A percentile compares a stretch with the other conserved stretches of the same genome.
These are phyloP conservation scores for Anodontia alba DNA, from an alignment of 2,888 invertebrate species.

Conservation along the genomic window DNA sequence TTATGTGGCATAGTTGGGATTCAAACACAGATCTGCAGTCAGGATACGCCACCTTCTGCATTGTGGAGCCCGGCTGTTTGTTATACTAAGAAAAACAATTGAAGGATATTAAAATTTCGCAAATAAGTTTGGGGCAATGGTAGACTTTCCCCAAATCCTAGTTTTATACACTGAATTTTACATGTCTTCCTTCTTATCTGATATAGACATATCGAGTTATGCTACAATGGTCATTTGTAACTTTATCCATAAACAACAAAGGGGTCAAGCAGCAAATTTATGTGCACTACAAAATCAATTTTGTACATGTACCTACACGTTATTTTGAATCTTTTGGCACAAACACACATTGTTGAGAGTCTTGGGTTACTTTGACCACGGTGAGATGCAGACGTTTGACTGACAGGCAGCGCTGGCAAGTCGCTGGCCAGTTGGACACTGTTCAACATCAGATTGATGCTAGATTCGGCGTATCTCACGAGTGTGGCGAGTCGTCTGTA, in stretches of 20 bases:
- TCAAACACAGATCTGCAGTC: no score
- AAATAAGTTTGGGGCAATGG: background rate
- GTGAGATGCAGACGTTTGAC: conserved; percentile 8
- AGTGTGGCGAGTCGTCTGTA: no score
- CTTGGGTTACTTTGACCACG: background rate
- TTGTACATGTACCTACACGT: background rate
- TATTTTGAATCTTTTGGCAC: background rate
- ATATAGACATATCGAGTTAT: background rate
- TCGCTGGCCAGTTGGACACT: background rate
- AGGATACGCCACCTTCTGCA: no score
- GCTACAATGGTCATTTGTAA: background rate
- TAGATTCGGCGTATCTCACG: background rate
- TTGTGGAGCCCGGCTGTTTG: no score
- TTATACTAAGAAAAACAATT: background rate
- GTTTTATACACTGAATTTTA: background rate
- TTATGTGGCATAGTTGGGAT: no score
- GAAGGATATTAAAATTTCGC: no score
- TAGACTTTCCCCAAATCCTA: background rate
- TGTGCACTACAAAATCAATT: background rate
- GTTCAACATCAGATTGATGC: background rate
- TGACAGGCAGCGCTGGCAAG: no score
- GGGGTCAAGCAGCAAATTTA: background rate
- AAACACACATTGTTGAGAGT: no score
- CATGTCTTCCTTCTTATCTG: background rate
- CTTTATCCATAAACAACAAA: background rate